Evolutionary conservation across 35 echinoderm and acorn worm species (phyloP).

Genomic region (Holothuria glaberrima): DNA sequence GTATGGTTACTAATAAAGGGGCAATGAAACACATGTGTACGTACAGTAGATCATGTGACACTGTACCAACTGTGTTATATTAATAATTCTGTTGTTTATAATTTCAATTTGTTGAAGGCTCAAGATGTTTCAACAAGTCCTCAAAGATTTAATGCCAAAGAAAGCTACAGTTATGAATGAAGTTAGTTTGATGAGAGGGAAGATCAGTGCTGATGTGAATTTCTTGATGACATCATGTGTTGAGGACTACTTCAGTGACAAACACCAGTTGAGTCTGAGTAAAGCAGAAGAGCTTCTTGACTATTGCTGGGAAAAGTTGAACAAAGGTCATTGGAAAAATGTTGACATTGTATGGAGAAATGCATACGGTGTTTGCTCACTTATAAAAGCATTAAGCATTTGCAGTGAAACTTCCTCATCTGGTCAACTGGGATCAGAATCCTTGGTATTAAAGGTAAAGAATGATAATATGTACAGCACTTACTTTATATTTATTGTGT

Average conservation of each 20-base stretch:
- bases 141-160: background rate
- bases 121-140: too few species aligned
- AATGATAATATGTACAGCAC: background rate
- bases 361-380: slow-evolving; percentile 68
- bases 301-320: slow-evolving; percentile 87
- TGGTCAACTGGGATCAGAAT: background rate
- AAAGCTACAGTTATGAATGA: background rate
- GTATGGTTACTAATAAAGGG: too few species aligned
- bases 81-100: too few species aligned
- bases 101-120: too few species aligned
- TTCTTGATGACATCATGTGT: slow-evolving; percentile 1
- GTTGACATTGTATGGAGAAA: slow-evolving; percentile 84
- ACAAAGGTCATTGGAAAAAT: slow-evolving; percentile 96
- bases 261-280: background rate
- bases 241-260: background rate
- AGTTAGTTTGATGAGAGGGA: background rate
- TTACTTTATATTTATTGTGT: too few species aligned
- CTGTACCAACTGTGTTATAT: too few species aligned
- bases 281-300: slow-evolving; percentile 73
- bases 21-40: too few species aligned
- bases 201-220: background rate
- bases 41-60: too few species aligned
- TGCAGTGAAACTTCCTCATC: background rate
- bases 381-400: slow-evolving; percentile 67
- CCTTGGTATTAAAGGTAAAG: background rate